Percentiles rank a stretch among this genome's conserved stretches.
Evolutionary conservation across 2,797 vertebrate genomes (phyloP).

Genomic region (Prionace glauca): DNA sequence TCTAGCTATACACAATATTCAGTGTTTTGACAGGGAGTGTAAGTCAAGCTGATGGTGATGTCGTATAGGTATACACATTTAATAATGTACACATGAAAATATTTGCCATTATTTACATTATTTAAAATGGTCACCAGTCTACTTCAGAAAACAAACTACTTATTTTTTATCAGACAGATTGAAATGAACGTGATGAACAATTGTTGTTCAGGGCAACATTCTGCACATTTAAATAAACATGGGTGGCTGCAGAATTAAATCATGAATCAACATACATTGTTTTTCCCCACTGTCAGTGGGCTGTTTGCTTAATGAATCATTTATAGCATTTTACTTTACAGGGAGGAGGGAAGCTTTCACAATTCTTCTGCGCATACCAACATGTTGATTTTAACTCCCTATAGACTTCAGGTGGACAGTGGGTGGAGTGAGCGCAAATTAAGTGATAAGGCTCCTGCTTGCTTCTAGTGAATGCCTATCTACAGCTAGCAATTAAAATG

Average conservation of each 20-base stretch:
- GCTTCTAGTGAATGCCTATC: neutral
- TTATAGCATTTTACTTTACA: neutral
- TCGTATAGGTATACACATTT: neutral
- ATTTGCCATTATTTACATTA: neutral
- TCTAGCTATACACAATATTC: neutral
- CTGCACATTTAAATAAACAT: neutral
- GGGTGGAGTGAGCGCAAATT: neutral
- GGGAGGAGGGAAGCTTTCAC: neutral
- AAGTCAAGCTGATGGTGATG: neutral
- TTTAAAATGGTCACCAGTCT: neutral
- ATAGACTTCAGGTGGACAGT: neutral
- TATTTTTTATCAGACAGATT: neutral
- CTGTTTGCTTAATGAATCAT: slow-evolving; percentile 7
- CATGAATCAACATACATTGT: neutral
- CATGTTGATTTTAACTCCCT: neutral
- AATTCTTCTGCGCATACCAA: neutral
- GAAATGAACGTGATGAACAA: neutral
- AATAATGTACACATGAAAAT: neutral
- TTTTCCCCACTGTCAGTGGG: neutral
- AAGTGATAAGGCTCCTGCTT: neutral
- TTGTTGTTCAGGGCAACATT: neutral
- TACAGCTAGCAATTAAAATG: neutral
- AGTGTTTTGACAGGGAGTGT: neutral
- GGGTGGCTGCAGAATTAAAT: neutral
- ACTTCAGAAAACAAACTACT: neutral